Evolutionary conservation across 1,140 invertebrate species (phyloP), one percentile per base, ranked within the genome.

Genomic region (Spodoptera frugiperda): DNA sequence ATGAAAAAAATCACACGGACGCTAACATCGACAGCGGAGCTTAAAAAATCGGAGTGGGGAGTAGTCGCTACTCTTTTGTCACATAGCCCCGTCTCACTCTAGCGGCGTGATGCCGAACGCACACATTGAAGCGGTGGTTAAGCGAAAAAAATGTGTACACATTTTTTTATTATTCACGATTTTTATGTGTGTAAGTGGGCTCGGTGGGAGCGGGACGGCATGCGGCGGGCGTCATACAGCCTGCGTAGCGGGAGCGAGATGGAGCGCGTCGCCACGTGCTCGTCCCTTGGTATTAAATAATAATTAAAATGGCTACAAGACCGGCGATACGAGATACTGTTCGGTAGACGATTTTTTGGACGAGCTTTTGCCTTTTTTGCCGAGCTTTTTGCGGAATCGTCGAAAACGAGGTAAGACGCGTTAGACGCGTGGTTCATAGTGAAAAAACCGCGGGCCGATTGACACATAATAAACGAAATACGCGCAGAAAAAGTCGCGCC

Each of bases 101-200:
- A 73, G 71, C 88, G 88, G 89, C 90, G 87, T 91, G 88, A 91
- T 87, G 90, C 89, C 89, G 86, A 80, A 90, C 91, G 86, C 92
- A 93, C 92, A 93, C 92, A 88, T 3, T 14, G 25, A 78, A 68
- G 67, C 85, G 76, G 91, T 81, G 92, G 90, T 91, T 91, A 89
- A 91, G 90, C 91, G 92, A 93, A 93, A 93, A 93, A 93, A 93
- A 93, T 93, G 91, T 93, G 91, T 92, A 93, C 90, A 93, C 92
- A 93, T 93, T 93, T 93, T 93, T 93, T 93, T 93, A 93, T 93
- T 93, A 93, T 93, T 93, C 92, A 93, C 87, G 84, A 93, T 93
- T 93, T 93, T 93, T 93, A 93, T 93, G 90, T 93, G 91, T 93
- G 92, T 93, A 93, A 93, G 92, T 93, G 89, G 90, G 92, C 87